phyloP scores from a whole-genome alignment of 1,140 invertebrate species.

The Brachionus angularis region DNA sequence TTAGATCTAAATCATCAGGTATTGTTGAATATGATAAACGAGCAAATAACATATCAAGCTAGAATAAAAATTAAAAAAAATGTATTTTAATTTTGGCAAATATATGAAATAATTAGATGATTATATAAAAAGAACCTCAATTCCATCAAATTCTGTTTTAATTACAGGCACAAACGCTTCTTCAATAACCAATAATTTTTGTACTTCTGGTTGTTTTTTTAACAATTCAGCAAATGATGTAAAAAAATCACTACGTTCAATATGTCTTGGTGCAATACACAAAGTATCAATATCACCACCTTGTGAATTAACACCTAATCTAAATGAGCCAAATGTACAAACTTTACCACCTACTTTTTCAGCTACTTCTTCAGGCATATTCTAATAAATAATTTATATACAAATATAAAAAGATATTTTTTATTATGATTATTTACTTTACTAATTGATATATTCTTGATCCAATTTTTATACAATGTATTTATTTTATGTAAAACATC shows the following conservation, averaged over 20 bases:
- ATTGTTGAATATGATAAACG: slow-evolving; percentile 86
- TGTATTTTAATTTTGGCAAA: too few relatives aligned
- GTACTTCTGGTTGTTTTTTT: slow-evolving; percentile 78
- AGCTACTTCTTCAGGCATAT: slow-evolving; percentile 32
- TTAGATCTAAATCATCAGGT: slow-evolving; percentile 73
- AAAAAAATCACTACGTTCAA: slow-evolving; percentile 90
- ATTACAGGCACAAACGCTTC: slow-evolving; percentile 97
- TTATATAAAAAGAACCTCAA: too few relatives aligned
- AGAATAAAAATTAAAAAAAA: slow-evolving; percentile 9
- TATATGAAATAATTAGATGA: too few relatives aligned
- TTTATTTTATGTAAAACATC: slow-evolving; percentile 73
- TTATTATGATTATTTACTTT: slow-evolving; percentile 29
- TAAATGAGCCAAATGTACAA: slow-evolving; percentile 95
- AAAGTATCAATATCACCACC: slow-evolving; percentile 98
- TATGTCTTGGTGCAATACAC: slow-evolving; percentile 91
- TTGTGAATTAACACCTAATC: slow-evolving; percentile 77
- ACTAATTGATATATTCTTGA: slow-evolving; percentile 66
- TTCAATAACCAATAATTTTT: slow-evolving; percentile 72
- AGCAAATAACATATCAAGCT: slow-evolving; percentile 92
- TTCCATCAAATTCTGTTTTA: slow-evolving; percentile 97
- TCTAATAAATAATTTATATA: too few relatives aligned
- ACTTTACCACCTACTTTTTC: slow-evolving; percentile 82
- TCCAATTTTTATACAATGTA: slow-evolving; percentile 82
- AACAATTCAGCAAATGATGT: slow-evolving; percentile 84
- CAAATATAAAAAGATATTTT: neutral